phyloP scores from a whole-genome alignment of 2,888 invertebrate genomes.

The Timema podura region DNA sequence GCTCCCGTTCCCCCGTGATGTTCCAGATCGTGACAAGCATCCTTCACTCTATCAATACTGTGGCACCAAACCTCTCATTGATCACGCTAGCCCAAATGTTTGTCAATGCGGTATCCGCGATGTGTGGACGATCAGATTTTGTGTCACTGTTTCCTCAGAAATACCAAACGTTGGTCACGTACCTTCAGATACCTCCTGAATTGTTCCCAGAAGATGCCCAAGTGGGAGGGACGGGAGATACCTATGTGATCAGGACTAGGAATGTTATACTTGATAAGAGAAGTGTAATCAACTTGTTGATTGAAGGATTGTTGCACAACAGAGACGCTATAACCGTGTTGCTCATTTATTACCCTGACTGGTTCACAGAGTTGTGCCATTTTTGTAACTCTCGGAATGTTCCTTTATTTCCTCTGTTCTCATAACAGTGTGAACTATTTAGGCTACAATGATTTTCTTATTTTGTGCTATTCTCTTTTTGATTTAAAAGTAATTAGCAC shows the following conservation, averaged over 20 bases:
- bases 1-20: neutral
- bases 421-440: neutral
- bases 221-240: neutral
- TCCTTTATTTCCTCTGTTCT: neutral
- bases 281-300: neutral
- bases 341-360: neutral
- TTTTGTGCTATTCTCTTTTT: neutral
- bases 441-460: neutral
- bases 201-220: neutral
- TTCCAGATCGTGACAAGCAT: slow-evolving; percentile 1
- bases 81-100: neutral
- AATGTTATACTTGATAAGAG: neutral
- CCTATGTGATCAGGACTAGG: too few relatives aligned
- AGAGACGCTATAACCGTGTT: neutral
- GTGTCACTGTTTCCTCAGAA: neutral
- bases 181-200: neutral
- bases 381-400: neutral
- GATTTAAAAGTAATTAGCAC: neutral
- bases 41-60: neutral
- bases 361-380: neutral
- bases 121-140: neutral
- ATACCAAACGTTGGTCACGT: neutral
- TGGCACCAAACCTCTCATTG: neutral
- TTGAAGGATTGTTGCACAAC: neutral
- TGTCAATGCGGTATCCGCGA: neutral